Conservation (phyloP, 2,113 vertebrate species). For the Zosterops borbonicus region DNA sequence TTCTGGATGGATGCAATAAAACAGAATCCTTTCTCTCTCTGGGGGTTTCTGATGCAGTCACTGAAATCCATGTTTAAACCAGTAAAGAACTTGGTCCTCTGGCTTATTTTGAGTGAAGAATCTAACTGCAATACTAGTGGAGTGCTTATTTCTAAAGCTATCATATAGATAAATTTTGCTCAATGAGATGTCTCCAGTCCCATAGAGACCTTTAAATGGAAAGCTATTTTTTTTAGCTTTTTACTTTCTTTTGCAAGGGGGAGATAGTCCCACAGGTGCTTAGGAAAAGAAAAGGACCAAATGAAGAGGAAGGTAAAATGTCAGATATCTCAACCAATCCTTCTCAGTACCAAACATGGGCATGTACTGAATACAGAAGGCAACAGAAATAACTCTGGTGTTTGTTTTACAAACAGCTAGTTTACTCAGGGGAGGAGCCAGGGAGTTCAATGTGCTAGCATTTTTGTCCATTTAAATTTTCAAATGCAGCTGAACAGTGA, state of each 20-base stretch:
- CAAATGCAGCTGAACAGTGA: conserved; percentile 23
- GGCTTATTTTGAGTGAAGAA: too few species aligned
- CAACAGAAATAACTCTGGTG: not conserved
- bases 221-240: not conserved
- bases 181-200: too few species aligned
- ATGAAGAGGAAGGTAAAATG: not conserved
- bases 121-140: too few species aligned
- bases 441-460: not conserved
- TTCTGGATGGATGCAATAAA: not conserved
- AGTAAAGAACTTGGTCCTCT: not conserved
- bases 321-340: not conserved
- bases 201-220: not conserved
- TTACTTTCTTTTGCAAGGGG: not conserved
- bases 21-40: not conserved
- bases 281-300: not conserved
- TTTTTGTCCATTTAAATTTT: conserved; percentile 23
- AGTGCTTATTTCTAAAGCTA: too few species aligned
- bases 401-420: conserved; percentile 17
- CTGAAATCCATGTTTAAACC: not conserved
- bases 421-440: not conserved
- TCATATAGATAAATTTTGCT: too few species aligned
- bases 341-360: not conserved
- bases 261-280: not conserved
- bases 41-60: not conserved
- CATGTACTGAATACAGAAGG: not conserved